These are phyloP conservation scores for Drosophila simulans DNA, from an alignment of 1,140 invertebrate species.

Conservation along the genomic window DNA sequence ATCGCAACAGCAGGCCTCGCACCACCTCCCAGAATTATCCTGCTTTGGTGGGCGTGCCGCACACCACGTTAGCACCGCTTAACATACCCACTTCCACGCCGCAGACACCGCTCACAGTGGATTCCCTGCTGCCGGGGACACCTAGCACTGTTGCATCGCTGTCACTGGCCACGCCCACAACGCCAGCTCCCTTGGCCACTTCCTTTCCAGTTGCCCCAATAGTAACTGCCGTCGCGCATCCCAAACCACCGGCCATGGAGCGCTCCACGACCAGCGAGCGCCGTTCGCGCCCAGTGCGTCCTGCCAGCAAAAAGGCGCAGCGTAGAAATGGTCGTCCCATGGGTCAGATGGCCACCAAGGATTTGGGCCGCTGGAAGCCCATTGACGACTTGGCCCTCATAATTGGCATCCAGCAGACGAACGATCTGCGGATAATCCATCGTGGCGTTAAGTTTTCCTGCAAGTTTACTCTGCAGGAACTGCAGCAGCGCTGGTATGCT, in stretches of 20 bases:
- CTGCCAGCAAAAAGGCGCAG: constrained; percentile 84
- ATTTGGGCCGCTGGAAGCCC: constrained; percentile 98
- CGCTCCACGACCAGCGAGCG: constrained; percentile 38
- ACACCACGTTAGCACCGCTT: constrained; percentile 27
- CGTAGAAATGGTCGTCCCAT: constrained; percentile 87
- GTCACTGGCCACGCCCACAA: constrained; percentile 36
- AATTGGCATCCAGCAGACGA: constrained; percentile 96
- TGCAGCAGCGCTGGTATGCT: constrained; percentile 98
- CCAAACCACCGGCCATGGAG: constrained; percentile 46
- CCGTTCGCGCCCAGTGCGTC: constrained; percentile 62
- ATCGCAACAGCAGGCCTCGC: constrained; percentile 84
- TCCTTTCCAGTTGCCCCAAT: constrained; percentile 35
- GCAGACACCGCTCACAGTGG: constrained; percentile 71
- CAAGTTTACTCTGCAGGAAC: constrained; percentile 96
- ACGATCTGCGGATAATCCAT: constrained; percentile 94
- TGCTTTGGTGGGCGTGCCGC: constrained; percentile 82
- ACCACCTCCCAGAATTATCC: constrained; percentile 86
- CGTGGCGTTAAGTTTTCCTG: constrained; percentile 98
- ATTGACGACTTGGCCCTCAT: constrained; percentile 98
- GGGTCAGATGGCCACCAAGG: constrained; percentile 90
- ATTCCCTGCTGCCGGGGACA: constrained; percentile 32
- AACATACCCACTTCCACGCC: constrained; percentile 52
- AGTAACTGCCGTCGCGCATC: constrained; percentile 16
- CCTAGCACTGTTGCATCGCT: constrained; percentile 25
- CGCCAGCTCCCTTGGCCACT: constrained; percentile 14